Percentiles rank a stretch among this genome's conserved stretches.
Conservation (phyloP, 2,888 invertebrate species). For the Sarcophaga variegata region DNA sequence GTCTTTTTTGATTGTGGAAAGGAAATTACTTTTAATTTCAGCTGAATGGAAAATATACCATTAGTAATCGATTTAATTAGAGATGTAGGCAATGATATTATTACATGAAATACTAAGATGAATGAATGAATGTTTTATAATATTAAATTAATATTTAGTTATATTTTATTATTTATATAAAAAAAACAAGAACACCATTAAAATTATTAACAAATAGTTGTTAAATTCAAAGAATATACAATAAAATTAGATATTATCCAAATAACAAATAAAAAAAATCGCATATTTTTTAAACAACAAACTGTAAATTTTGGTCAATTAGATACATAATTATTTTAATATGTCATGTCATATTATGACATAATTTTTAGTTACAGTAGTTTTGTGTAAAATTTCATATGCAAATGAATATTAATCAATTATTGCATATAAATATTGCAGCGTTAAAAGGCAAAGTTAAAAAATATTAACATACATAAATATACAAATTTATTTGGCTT, state of each 20-base stretch:
- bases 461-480: not conserved
- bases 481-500: not conserved
- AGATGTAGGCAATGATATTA: not conserved
- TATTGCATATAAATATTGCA: not conserved
- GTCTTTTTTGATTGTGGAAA: not conserved
- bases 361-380: slow-evolving; percentile 9
- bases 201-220: not conserved
- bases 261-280: not conserved
- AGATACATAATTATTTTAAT: not conserved
- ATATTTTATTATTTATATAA: not conserved
- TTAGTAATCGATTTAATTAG: slow-evolving; percentile 15
- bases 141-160: not conserved
- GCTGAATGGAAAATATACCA: not conserved
- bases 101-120: not conserved
- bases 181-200: not conserved
- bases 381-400: not conserved
- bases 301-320: not conserved
- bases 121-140: too few relatives aligned
- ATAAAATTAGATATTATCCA: too few relatives aligned
- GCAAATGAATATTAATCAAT: not conserved
- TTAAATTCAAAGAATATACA: too few relatives aligned
- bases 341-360: not conserved
- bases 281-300: not conserved
- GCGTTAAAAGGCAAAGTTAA: slow-evolving; percentile 15
- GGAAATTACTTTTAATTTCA: not conserved